These are phyloP conservation scores for Sebastes matsubarae DNA, from an alignment of 2,797 vertebrate species.

Conservation along the genomic window DNA sequence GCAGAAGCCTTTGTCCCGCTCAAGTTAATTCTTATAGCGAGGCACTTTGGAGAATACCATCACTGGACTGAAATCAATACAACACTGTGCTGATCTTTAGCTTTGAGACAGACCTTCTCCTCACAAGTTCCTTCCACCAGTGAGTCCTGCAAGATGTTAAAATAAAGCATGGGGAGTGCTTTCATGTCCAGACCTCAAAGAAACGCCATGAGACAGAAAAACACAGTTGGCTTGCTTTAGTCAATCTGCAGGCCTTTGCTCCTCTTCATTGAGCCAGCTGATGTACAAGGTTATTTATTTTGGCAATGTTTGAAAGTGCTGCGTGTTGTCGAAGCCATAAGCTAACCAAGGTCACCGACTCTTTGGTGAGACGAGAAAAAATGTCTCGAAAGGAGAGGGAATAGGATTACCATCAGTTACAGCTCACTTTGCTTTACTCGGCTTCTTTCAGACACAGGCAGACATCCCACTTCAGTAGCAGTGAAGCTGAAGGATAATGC, in stretches of 20 bases:
- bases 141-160: constrained; percentile 11
- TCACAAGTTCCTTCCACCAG: constrained; percentile 16
- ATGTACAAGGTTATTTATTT: constrained; percentile 34
- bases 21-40: constrained; percentile 29
- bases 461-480: not conserved
- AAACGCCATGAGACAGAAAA: not conserved
- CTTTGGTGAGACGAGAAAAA: constrained; percentile 19
- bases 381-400: constrained; percentile 8
- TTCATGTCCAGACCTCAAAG: constrained; percentile 32
- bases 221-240: not conserved
- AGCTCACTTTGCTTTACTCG: constrained; percentile 22
- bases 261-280: not conserved
- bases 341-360: constrained; percentile 24
- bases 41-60: constrained; percentile 43
- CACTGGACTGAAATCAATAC: constrained; percentile 57
- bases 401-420: constrained; percentile 10
- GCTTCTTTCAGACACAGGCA: constrained; percentile 7
- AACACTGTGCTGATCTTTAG: constrained; percentile 48
- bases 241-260: constrained; percentile 11
- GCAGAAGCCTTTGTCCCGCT: not conserved
- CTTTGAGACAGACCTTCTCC: constrained; percentile 35
- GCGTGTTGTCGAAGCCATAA: constrained; percentile 6
- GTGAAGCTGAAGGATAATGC: not conserved
- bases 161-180: constrained; percentile 7
- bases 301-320: constrained; percentile 34